Percentiles rank a stretch among this genome's conserved stretches.
Conservation (phyloP, 2,888 invertebrate genomes). For the Spodoptera littoralis region DNA sequence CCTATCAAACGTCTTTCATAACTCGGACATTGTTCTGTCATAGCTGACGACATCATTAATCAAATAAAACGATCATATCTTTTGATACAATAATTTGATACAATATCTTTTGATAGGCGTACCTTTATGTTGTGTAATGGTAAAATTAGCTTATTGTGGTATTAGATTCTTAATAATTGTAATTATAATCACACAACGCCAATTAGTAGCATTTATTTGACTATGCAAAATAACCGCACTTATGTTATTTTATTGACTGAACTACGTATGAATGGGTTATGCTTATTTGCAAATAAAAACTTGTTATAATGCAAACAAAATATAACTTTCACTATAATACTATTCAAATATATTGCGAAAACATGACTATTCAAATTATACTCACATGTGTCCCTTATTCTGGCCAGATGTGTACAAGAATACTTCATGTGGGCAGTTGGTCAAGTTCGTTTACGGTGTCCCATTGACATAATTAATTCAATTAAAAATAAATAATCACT, state of each 20-base stretch:
- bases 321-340: neutral
- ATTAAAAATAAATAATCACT: constrained; percentile 58
- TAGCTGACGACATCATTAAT: constrained; percentile 40
- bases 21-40: constrained; percentile 23
- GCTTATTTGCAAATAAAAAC: neutral
- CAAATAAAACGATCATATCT: constrained; percentile 28
- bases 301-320: constrained; percentile 1
- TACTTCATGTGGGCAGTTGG: constrained; percentile 53
- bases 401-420: constrained; percentile 47
- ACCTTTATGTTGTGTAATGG: constrained; percentile 14
- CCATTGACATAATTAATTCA: constrained; percentile 74
- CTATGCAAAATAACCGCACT: neutral
- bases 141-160: constrained; percentile 28
- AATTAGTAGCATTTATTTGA: neutral
- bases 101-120: constrained; percentile 18
- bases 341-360: neutral
- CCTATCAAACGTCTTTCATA: constrained; percentile 14
- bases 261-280: neutral
- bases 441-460: constrained; percentile 59
- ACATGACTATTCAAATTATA: neutral
- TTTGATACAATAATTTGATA: constrained; percentile 35
- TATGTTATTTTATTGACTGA: neutral
- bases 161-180: too few species aligned
- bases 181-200: constrained; percentile 5
- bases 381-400: constrained; percentile 23